Percentiles rank a stretch among this genome's conserved stretches.
Conservation (phyloP, 1,140 invertebrate species). For the Drosophila nasuta region DNA sequence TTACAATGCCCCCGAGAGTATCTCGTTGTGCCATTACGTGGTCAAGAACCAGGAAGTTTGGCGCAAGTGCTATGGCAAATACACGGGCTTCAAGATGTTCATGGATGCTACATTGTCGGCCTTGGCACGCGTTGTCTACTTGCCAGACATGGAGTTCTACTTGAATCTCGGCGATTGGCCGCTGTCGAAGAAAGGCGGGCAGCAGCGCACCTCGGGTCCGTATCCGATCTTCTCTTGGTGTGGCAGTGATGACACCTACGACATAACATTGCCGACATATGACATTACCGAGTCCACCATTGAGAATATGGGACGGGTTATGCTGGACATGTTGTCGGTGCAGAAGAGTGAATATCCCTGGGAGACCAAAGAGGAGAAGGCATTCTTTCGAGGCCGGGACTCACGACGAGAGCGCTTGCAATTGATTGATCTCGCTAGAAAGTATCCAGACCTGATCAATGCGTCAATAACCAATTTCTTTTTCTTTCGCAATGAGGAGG, state of each 20-base stretch:
- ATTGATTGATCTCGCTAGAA: constrained; percentile 91
- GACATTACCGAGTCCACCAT: constrained; percentile 96
- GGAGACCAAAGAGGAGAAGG: constrained; percentile 90
- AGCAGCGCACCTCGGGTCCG: constrained; percentile 83
- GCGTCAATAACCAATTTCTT: constrained; percentile 98
- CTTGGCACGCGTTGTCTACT: constrained; percentile 91
- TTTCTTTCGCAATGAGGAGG: constrained; percentile 95
- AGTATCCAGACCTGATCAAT: constrained; percentile 94
- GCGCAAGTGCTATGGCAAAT: constrained; percentile 95
- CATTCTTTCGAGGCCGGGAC: constrained; percentile 97
- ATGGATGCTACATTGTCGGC: constrained; percentile 95
- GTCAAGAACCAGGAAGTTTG: constrained; percentile 94
- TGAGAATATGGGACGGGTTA: constrained; percentile 96
- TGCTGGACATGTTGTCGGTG: constrained; percentile 95
- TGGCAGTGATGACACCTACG: constrained; percentile 92
- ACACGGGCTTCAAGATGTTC: constrained; percentile 98
- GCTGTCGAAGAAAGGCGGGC: constrained; percentile 86
- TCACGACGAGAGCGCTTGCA: constrained; percentile 93
- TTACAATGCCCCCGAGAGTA: constrained; percentile 89
- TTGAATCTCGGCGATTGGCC: constrained; percentile 99
- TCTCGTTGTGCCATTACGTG: constrained; percentile 96
- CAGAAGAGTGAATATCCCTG: constrained; percentile 89
- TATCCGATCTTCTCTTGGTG: constrained; percentile 99
- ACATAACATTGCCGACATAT: constrained; percentile 98
- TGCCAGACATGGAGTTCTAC: constrained; percentile 96